These are phyloP conservation scores for Otus sunia DNA, from an alignment of 2,113 vertebrate species.

Conservation along the genomic window DNA sequence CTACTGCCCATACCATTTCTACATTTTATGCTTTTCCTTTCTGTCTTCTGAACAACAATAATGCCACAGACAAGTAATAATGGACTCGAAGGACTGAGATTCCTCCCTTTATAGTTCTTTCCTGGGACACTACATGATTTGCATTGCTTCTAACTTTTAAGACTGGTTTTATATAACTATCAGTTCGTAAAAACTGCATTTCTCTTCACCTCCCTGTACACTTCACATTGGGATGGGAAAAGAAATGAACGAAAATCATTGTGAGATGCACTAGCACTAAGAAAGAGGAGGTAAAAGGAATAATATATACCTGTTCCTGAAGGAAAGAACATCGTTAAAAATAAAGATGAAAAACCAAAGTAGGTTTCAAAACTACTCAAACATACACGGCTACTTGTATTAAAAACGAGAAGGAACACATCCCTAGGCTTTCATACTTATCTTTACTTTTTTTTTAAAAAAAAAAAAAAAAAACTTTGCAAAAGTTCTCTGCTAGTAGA, in stretches of 20 bases:
- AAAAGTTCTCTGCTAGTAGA: neutral
- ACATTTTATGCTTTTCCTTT: neutral
- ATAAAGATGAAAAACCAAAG: neutral
- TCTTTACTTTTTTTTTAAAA: conserved; percentile 15
- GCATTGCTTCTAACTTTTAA: neutral
- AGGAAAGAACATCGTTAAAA: neutral
- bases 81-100: neutral
- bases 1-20: neutral
- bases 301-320: neutral
- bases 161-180: neutral
- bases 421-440: neutral
- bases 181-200: fast-evolving
- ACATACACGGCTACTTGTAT: neutral
- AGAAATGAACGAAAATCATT: neutral
- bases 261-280: neutral
- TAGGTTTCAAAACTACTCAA: conserved; percentile 16
- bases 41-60: neutral
- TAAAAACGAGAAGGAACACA: conserved; percentile 12
- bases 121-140: neutral
- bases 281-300: conserved; percentile 7
- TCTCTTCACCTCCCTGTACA: neutral
- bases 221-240: neutral
- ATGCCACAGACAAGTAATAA: neutral
- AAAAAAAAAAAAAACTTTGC: too few species aligned
- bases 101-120: neutral